These are phyloP conservation scores for Plodia interpunctella DNA, from an alignment of 1,140 invertebrate genomes.

Conservation along the genomic window DNA sequence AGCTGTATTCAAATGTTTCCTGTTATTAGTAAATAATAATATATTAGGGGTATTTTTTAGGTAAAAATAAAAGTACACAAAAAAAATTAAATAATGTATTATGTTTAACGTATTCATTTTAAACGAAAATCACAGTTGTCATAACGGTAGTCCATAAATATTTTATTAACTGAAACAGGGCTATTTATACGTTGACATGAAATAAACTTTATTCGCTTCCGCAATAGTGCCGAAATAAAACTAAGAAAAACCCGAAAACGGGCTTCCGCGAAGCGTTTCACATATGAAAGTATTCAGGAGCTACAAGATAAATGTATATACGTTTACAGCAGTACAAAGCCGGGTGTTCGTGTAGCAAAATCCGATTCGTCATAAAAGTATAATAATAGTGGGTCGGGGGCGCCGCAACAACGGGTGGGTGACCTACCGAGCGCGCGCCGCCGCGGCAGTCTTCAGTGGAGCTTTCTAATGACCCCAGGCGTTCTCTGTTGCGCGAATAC, in stretches of 20 bases:
- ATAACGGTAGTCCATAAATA: not conserved
- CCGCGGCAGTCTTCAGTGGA: slow-evolving; percentile 71
- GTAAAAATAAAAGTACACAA: too few relatives aligned
- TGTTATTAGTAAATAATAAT: too few relatives aligned
- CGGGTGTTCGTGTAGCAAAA: slow-evolving; percentile 50
- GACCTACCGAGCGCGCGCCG: slow-evolving; percentile 71
- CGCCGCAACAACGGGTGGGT: slow-evolving; percentile 65
- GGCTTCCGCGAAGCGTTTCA: slow-evolving; percentile 17
- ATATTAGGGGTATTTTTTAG: too few relatives aligned
- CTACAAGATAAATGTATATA: slow-evolving; percentile 39
- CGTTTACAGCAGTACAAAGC: slow-evolving; percentile 40
- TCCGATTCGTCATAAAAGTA: slow-evolving; percentile 75
- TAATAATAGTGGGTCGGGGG: slow-evolving; percentile 74
- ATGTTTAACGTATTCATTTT: not conserved
- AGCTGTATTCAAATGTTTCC: too few relatives aligned
- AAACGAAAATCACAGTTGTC: not conserved
- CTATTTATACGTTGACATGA: not conserved
- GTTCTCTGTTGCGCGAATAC: slow-evolving; percentile 58
- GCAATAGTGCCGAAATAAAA: not conserved
- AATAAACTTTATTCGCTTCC: not conserved
- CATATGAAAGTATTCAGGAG: slow-evolving; percentile 21
- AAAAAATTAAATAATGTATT: not conserved
- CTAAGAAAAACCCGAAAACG: slow-evolving; percentile 15
- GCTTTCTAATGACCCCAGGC: slow-evolving; percentile 74
- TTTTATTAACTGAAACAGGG: not conserved